Evolutionary conservation across 2,113 vertebrate species (phyloP).

Genomic region (Galbula dea): DNA sequence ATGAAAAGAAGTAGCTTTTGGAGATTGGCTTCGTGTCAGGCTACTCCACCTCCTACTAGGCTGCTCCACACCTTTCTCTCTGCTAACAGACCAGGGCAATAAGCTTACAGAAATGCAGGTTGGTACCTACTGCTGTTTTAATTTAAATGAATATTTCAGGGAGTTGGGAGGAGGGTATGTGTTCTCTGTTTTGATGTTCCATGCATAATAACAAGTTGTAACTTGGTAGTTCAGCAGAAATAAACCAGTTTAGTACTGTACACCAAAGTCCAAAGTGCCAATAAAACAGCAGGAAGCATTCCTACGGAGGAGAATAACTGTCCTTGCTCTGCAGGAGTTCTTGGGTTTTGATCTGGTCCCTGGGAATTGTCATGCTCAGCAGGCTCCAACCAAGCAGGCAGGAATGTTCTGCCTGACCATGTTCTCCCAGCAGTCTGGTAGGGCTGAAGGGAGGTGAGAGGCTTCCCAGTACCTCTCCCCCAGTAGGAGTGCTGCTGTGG

Average conservation of each 20-base stretch:
- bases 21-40: not conserved
- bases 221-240: not conserved
- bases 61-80: not conserved
- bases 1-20: not conserved
- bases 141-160: not conserved
- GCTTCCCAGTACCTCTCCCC: not conserved
- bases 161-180: not conserved
- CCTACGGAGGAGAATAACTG: not conserved
- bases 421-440: accelerated
- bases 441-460: not conserved
- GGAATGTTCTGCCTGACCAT: not conserved
- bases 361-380: accelerated
- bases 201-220: not conserved
- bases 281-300: not conserved
- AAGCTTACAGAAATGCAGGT: not conserved
- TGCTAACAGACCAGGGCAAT: not conserved
- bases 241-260: not conserved
- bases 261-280: not conserved
- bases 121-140: not conserved
- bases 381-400: not conserved
- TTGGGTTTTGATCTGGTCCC: not conserved
- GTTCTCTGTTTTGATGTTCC: not conserved
- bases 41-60: not conserved
- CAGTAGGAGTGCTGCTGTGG: accelerated
- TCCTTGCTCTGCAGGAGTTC: not conserved